Evolutionary conservation across 2,113 vertebrate species (phyloP).

Genomic region (Corythaixoides concolor): DNA sequence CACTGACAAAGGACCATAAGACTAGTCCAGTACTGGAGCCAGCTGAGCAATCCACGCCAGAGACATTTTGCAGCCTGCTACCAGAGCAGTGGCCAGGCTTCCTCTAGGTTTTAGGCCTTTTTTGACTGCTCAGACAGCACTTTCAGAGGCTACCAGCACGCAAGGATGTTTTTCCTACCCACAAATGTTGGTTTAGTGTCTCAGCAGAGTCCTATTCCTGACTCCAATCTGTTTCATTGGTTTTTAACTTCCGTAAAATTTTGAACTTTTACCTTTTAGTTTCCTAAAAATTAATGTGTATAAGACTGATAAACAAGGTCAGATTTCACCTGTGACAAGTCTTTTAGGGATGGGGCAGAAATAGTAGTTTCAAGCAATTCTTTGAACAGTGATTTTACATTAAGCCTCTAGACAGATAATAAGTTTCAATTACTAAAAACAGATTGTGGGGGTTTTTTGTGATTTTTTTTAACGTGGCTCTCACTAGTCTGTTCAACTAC

Average conservation of each 20-base stretch:
- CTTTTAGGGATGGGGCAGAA: not conserved
- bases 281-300: not conserved
- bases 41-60: not conserved
- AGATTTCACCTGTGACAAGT: not conserved
- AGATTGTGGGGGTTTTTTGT: fast-evolving
- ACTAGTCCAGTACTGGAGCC: not conserved
- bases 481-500: not conserved
- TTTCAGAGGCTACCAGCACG: not conserved
- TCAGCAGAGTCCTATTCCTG: not conserved
- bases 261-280: not conserved
- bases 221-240: not conserved
- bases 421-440: not conserved
- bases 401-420: not conserved
- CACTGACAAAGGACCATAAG: not conserved
- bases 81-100: not conserved
- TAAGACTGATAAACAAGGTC: not conserved
- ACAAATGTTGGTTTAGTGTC: not conserved
- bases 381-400: not conserved
- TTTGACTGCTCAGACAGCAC: not conserved
- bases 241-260: not conserved
- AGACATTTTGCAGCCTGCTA: not conserved
- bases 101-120: not conserved
- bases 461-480: not conserved
- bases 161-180: not conserved
- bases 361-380: not conserved